Base-by-base conservation (phyloP, 1,140 invertebrate genomes). In the Nymphalis io region DNA sequence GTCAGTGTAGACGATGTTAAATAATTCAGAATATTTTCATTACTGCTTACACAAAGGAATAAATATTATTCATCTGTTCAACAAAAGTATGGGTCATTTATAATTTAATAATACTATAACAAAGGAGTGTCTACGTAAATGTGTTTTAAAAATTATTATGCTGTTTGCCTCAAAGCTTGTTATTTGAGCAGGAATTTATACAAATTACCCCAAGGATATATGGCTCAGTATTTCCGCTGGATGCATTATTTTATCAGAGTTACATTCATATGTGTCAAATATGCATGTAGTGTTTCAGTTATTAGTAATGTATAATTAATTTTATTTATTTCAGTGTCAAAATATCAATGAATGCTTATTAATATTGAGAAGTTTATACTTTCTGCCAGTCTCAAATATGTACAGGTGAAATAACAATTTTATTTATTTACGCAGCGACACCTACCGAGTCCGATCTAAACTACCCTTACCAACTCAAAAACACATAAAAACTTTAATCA, bases 11-110 rank as follows among this genome's bases (percentile, higher is more conserved):
- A 21, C 59, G 8, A 11, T 16, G 5, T 44, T 60, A 23, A 60
- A 60, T 60, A 60, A 60, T 60, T 60, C 59, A 60, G 39, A 60
- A 42, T 42, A 21, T 60, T 44, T 60, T 42, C 38, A 42, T 60
- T 42, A 60, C 39, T 44, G 39, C 15, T n/a, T 21, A 15, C 39
- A 60, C 59, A 60, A 60, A 60, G 39, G 59, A 39, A 60, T 44
- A 60, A 60, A 60, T 60, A 33, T 60, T 42, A 42, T 60, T 60
- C 13, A 39, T 59, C 40, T 42, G 59, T 53, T 6, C 27, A 39
- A 59, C 57, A 40, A 18, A 39, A 39, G 57, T 39, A 58, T 40
- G 33, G 33, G 3, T 39, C 27, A 39, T 59, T 59, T 40, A 59
- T 59, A 59, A 59, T 59, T 53, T 53, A 53, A 53, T 53, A 53